Base-by-base conservation (phyloP, 92 coral and sea anemone genomes). In the Diadumene lineata region DNA sequence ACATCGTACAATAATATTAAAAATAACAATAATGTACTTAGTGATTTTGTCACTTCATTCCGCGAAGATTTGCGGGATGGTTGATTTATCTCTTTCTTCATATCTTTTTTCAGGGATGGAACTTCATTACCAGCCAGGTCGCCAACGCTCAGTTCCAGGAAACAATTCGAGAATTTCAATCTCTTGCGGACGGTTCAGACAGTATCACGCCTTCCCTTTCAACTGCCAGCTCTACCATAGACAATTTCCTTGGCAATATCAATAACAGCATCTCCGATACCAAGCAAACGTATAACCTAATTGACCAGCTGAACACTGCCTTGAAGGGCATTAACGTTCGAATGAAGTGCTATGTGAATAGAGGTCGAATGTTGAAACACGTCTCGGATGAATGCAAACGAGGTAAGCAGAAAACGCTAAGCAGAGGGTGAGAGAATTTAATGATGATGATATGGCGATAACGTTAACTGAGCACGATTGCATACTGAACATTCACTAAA, bases 21-120 rank as follows among this genome's bases (percentile, higher is more conserved):
- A n/a, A n/a, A n/a, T n/a, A n/a, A n/a, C n/a, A n/a, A n/a, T n/a
- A n/a, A n/a, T n/a, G n/a, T n/a, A n/a, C n/a, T n/a, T n/a, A n/a
- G n/a, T n/a, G n/a, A n/a, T n/a, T n/a, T n/a, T n/a, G n/a, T n/a
- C n/a, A n/a, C n/a, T n/a, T n/a, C n/a, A n/a, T n/a, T n/a, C n/a
- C n/a, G n/a, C n/a, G n/a, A n/a, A n/a, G n/a, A n/a, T n/a, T n/a
- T n/a, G n/a, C n/a, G n/a, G n/a, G n/a, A n/a, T n/a, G n/a, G n/a
- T n/a, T n/a, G n/a, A n/a, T n/a, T n/a, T n/a, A n/a, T n/a, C n/a
- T n/a, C n/a, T n/a, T n/a, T n/a, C n/a, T n/a, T n/a, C n/a, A n/a
- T n/a, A n/a, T n/a, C 61, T 8, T 55, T 25, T 60, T 60, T 60
- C 4, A 60, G 65, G 65, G 65, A 24, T 60, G 65, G 65, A 25